Base-by-base conservation (phyloP, 2,113 vertebrate species). In the Cyanistes caeruleus region DNA sequence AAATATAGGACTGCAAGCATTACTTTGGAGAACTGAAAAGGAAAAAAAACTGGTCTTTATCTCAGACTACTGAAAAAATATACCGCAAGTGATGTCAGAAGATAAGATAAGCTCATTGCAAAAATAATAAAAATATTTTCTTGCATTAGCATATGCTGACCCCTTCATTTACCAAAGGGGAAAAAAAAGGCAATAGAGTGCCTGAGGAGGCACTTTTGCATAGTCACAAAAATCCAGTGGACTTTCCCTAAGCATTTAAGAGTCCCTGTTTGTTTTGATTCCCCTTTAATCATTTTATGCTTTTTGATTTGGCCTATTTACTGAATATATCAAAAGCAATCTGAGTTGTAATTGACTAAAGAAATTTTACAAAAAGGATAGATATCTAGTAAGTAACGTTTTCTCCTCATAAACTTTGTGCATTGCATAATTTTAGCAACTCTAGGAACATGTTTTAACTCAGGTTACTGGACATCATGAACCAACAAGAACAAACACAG, bases 401-500 rank as follows among this genome's bases (percentile, higher is more conserved):
- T 74, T 25, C 41, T 72, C 75, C 72, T 82, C 23, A 27, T 18
- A 39, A 39, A 37, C 8, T 59, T 74, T 25, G 13, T 7, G 9
- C 13, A 8, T 19, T 63, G 13, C 15, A 2, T 33, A 48, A 39
- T 65, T 80, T 77, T 55, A 74, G 31, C 3, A 2, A 37, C 39
- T 85, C 52, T 35, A 19, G 55, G 85, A 72, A 53, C 11, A 48
- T 2, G 1, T 84, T 94, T 81, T 48, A 86, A 33, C 20, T 67
- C 15, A 30, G 19, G 6, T 64, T 74, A 37, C n/a, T n/a, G 21
- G 27, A 15, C 8, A 27, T 15, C 6, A 27, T 18, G 33, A 88
- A 49, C 14, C 14, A 55, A 12, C 27, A 33, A 81, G 35, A 70
- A 24, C 0, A 4, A n/a, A n/a, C 5, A 20, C 0, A 5, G 1